Evolutionary conservation across 2,797 vertebrate genomes (phyloP).

Genomic region (Ambastaia sidthimunki): DNA sequence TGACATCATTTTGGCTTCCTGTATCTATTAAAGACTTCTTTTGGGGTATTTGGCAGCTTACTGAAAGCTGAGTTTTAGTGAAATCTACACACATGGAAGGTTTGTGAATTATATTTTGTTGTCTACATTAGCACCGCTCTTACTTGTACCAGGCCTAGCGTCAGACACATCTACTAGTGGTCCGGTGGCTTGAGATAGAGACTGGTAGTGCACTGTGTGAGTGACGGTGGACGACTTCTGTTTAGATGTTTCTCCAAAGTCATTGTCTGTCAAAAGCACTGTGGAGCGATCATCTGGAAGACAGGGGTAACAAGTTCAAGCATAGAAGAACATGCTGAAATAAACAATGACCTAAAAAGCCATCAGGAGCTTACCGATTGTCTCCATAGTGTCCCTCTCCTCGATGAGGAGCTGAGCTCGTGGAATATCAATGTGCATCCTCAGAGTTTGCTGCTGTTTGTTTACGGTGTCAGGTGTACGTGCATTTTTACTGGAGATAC

Average conservation of each 20-base stretch:
- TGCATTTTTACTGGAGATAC: constrained; percentile 89
- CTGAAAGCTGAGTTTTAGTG: background rate
- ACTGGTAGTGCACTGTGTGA: constrained; percentile 99
- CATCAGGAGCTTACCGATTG: constrained; percentile 81
- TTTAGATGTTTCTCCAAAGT: constrained; percentile 96
- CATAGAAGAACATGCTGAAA: background rate
- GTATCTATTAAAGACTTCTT: no score
- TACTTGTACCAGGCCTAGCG: constrained; percentile 97
- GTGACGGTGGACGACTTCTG: constrained; percentile 98
- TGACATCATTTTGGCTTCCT: no score
- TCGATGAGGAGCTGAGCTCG: constrained; percentile 98
- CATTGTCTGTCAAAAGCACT: constrained; percentile 94
- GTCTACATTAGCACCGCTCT: constrained; percentile 75
- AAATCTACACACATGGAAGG: background rate
- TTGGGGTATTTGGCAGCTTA: background rate
- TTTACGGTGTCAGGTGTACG: constrained; percentile 95
- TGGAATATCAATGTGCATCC: constrained; percentile 99
- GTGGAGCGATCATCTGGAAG: constrained; percentile 93
- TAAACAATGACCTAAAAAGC: background rate
- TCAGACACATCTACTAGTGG: constrained; percentile 98
- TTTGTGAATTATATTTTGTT: background rate
- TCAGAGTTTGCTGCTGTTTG: constrained; percentile 94
- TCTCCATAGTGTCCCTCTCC: constrained; percentile 98
- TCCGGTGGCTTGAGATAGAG: constrained; percentile 95
- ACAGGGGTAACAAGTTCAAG: background rate